Evolutionary conservation across 2,888 invertebrate species (phyloP), one percentile per base, ranked within the genome.

Genomic region (Physocephala rufipes): DNA sequence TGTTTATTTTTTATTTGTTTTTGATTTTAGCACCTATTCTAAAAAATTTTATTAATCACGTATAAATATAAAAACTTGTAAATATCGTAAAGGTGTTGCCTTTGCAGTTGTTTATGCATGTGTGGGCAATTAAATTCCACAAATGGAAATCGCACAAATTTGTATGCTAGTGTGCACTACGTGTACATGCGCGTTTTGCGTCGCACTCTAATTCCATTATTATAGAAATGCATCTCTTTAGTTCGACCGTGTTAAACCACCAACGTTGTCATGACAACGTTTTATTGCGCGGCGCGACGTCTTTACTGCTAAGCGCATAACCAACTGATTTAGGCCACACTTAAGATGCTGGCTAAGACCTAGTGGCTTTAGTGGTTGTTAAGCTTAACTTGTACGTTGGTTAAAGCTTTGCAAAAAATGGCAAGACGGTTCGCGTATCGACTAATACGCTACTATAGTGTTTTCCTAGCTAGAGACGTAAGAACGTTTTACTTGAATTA

Each of bases 271-370:
- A 24, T 30, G n/a, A 59, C 12, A 21, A 43, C 19, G 62, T 45
- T 30, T 49, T 51, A 68, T 61, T 74, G 72, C 72, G n/a, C n/a
- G n/a, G n/a, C n/a, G n/a, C n/a, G n/a, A n/a, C n/a, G n/a, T 72
- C 51, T 30, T 66, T 65, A 55, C 66, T 72, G 59, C 69, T 53
- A 51, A 59, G 71, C 70, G 43, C 70, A 70, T 72, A 71, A 64
- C 62, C 43, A 68, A 76, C 74, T 76, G 73, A 76, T 70, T 63
- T 64, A 66, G 61, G 53, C 73, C 70, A 71, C 55, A 67, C 68
- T 65, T 64, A 45, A 53, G 53, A 59, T 49, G 36, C n/a, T 36
- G 19, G 61, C 21, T 47, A n/a, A 28, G 21, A 30, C 45, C 67
- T 19, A n/a, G n/a, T n/a, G n/a, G n/a, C n/a, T n/a, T n/a, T n/a